These are phyloP conservation scores for Polydesmus complanatus DNA, from an alignment of 2,888 invertebrate species.

Conservation along the genomic window DNA sequence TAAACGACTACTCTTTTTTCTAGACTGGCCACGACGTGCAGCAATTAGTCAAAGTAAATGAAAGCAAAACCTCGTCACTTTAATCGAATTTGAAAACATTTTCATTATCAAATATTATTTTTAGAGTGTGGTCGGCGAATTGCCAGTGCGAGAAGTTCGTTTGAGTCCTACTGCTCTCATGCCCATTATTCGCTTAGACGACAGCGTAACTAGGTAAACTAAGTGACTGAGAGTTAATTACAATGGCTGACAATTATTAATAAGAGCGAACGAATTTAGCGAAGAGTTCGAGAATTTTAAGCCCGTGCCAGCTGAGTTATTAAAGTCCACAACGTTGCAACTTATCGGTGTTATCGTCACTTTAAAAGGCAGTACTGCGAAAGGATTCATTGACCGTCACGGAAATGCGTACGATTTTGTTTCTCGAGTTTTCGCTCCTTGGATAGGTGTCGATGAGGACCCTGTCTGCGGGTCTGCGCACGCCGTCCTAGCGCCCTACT, in stretches of 20 bases:
- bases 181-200: constrained; percentile 25
- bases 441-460: constrained; percentile 37
- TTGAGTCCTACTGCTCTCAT: constrained; percentile 24
- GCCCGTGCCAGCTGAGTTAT: too few relatives aligned
- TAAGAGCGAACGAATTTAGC: too few relatives aligned
- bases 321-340: too few relatives aligned
- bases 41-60: too few relatives aligned
- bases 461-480: constrained; percentile 38
- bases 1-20: too few relatives aligned
- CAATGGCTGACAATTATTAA: too few relatives aligned
- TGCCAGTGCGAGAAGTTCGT: constrained; percentile 23
- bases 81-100: too few relatives aligned
- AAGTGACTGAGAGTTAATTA: background rate
- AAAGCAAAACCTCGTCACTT: too few relatives aligned
- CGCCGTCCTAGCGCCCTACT: constrained; percentile 35
- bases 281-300: background rate
- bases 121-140: constrained; percentile 22
- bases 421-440: constrained; percentile 38
- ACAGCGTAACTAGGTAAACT: constrained; percentile 17
- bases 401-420: constrained; percentile 29
- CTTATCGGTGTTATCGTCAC: constrained; percentile 29
- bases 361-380: constrained; percentile 21
- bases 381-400: background rate
- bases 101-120: constrained; percentile 6
- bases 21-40: too few relatives aligned